These are phyloP conservation scores for Serilophus lunatus DNA, from an alignment of 2,113 vertebrate species.

Conservation along the genomic window DNA sequence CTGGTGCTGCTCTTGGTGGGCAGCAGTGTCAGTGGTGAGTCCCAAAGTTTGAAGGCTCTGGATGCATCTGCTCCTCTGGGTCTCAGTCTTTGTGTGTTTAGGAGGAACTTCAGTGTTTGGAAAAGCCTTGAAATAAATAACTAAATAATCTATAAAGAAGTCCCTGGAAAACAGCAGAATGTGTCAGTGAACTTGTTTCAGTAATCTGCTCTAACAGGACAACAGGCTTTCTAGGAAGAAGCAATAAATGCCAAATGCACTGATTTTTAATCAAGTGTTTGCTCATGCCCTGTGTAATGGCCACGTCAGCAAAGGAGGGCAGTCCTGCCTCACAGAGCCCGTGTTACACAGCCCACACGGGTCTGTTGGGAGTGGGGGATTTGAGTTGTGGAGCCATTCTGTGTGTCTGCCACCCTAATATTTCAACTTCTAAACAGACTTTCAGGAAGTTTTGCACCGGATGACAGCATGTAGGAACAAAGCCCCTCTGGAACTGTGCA, in stretches of 20 bases:
- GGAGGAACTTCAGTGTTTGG: not conserved
- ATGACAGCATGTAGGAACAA: not conserved
- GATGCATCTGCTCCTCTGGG: not conserved
- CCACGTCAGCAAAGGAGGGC: not conserved
- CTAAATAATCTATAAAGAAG: not conserved
- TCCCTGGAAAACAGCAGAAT: not conserved
- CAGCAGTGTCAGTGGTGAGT: not conserved
- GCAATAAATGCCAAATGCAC: not conserved
- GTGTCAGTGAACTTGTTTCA: not conserved
- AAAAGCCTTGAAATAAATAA: not conserved
- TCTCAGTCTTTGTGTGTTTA: not conserved
- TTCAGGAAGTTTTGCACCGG: not conserved
- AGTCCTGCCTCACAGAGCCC: not conserved
- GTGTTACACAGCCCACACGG: not conserved
- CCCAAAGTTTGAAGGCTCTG: not conserved
- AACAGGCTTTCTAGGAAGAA: not conserved
- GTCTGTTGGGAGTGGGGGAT: not conserved
- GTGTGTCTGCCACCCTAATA: not conserved
- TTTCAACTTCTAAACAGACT: not conserved
- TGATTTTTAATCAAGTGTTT: not conserved
- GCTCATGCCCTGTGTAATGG: not conserved
- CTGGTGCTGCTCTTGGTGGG: not conserved
- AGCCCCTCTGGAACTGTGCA: not conserved
- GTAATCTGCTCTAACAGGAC: not conserved
- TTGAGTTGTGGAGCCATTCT: not conserved